Percentiles rank a stretch among this genome's conserved stretches.
phyloP scores from a whole-genome alignment of 2,113 vertebrate species.

The Dromas ardeola region DNA sequence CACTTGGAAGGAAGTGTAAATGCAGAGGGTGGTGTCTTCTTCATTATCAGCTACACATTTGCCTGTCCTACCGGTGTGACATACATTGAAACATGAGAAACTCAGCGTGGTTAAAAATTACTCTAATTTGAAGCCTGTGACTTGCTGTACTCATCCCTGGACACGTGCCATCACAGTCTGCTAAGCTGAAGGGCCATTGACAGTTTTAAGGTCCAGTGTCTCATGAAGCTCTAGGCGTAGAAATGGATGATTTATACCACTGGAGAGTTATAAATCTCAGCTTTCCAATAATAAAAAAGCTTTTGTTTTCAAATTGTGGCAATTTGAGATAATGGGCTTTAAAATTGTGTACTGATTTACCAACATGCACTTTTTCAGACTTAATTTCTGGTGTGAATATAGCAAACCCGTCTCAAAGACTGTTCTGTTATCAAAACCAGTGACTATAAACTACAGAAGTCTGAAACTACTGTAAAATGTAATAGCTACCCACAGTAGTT shows the following conservation, averaged over 20 bases:
- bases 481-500: not conserved
- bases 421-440: not conserved
- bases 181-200: slow-evolving; percentile 14
- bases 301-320: not conserved
- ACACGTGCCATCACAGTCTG: not conserved
- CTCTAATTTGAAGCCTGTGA: not conserved
- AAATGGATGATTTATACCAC: not conserved
- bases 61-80: not conserved
- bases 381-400: not conserved
- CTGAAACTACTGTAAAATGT: not conserved
- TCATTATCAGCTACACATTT: not conserved
- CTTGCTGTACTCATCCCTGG: not conserved
- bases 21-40: not conserved
- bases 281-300: not conserved
- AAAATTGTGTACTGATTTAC: not conserved
- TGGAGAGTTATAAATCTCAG: not conserved
- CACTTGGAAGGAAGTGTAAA: not conserved
- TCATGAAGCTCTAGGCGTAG: not conserved
- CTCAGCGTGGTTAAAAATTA: not conserved
- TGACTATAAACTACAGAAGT: not conserved
- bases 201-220: not conserved
- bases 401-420: not conserved
- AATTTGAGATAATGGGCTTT: not conserved
- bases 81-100: not conserved
- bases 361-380: not conserved